phyloP scores from a whole-genome alignment of 2,797 vertebrate genomes.

The Sebastes aleutianus region DNA sequence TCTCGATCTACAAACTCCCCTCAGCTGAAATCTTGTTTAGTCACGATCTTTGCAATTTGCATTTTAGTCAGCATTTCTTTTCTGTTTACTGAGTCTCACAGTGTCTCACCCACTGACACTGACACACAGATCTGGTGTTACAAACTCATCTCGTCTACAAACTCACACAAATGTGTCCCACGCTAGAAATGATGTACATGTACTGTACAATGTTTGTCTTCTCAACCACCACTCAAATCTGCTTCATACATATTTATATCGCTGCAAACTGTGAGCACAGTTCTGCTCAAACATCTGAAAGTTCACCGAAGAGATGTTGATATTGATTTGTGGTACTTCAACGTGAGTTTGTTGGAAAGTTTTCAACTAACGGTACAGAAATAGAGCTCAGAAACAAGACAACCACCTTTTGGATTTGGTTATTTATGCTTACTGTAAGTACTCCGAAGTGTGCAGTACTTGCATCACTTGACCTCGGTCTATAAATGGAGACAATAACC shows the following conservation, averaged over 20 bases:
- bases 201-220: neutral
- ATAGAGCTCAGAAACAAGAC: neutral
- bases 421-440: neutral
- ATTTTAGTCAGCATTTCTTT: constrained; percentile 2
- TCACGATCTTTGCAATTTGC: neutral
- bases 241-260: neutral
- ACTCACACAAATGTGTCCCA: neutral
- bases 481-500: neutral
- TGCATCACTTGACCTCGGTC: neutral
- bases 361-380: neutral
- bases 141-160: neutral
- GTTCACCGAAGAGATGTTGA: neutral
- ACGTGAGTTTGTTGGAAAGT: neutral
- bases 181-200: neutral
- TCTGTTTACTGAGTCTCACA: constrained; percentile 4
- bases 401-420: neutral
- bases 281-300: neutral
- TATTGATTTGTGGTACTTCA: neutral
- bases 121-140: neutral
- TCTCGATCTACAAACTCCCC: neutral
- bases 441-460: neutral
- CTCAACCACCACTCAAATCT: neutral
- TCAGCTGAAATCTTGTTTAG: neutral
- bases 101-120: neutral
- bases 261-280: neutral